Percentiles rank a stretch among this genome's conserved stretches.
Conservation (phyloP, 2,797 vertebrate genomes). For the Xyrichtys novacula region DNA sequence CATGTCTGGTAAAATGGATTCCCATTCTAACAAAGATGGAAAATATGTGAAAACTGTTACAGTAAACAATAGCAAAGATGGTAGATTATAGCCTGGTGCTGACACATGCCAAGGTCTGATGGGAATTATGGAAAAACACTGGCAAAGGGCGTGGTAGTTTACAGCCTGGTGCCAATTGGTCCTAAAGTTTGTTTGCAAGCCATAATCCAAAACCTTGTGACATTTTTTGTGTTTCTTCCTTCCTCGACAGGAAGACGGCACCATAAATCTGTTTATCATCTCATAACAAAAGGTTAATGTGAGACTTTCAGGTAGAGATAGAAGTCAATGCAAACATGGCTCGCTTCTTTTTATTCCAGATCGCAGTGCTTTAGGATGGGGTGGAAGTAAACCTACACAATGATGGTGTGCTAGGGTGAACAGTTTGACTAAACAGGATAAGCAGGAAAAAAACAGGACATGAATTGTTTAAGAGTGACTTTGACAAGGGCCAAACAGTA, state of each 20-base stretch:
- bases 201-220: neutral
- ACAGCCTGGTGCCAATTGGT: slow-evolving; percentile 11
- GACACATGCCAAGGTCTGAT: slow-evolving; percentile 11
- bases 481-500: no score
- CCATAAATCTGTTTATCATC: slow-evolving; percentile 24
- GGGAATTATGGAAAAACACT: neutral
- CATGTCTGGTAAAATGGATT: neutral
- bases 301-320: slow-evolving; percentile 1
- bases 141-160: neutral
- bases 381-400: slow-evolving; percentile 45
- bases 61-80: neutral
- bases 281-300: slow-evolving; percentile 7
- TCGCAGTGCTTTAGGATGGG: slow-evolving; percentile 66
- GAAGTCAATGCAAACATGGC: slow-evolving; percentile 23
- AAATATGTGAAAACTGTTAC: neutral
- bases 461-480: no score
- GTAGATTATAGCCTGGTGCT: neutral
- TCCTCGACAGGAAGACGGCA: slow-evolving; percentile 49
- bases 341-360: slow-evolving; percentile 67
- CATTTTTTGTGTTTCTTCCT: slow-evolving; percentile 37
- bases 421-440: no score
- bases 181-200: slow-evolving; percentile 8
- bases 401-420: neutral
- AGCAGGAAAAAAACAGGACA: no score
- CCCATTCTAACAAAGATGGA: neutral